These are phyloP conservation scores for Geodia barretti DNA, from an alignment of 37 sponge, comb jelly and placozoan genomes.

Conservation along the genomic window DNA sequence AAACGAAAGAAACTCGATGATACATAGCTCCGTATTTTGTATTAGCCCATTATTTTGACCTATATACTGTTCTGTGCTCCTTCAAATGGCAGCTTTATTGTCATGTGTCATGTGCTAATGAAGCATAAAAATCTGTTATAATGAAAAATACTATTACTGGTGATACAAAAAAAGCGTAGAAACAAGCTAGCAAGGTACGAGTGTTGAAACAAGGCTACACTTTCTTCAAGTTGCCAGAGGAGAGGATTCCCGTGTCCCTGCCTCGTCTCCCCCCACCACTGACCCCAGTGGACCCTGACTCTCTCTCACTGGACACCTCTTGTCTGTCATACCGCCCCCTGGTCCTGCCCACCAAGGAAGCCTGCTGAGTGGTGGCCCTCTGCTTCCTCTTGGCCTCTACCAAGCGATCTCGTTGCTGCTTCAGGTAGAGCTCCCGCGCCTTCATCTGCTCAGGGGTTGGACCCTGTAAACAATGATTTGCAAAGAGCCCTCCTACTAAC, in stretches of 20 bases:
- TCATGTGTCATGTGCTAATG: too few relatives aligned
- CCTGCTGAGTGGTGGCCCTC: not conserved
- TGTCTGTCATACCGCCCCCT: not conserved
- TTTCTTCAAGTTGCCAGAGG: conserved; percentile 26
- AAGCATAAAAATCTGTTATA: too few relatives aligned
- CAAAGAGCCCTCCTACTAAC: too few relatives aligned
- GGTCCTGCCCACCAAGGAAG: too few relatives aligned
- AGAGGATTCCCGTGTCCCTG: conserved; percentile 30
- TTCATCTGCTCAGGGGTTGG: conserved; percentile 12
- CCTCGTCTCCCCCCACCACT: not conserved
- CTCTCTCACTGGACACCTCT: not conserved
- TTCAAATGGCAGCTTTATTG: too few relatives aligned
- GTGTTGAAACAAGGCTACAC: too few relatives aligned
- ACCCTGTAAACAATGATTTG: conserved; percentile 2
- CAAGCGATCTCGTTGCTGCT: conserved; percentile 53
- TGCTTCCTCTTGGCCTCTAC: conserved; percentile 32
- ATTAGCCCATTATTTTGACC: too few relatives aligned
- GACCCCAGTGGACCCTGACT: not conserved
- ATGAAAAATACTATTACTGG: too few relatives aligned
- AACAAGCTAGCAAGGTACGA: too few relatives aligned
- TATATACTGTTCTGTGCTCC: too few relatives aligned
- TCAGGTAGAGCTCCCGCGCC: conserved; percentile 35
- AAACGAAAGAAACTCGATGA: conserved; percentile 68
- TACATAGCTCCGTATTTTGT: conserved; percentile 13
- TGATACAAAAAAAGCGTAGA: too few relatives aligned